Percentiles rank a stretch among this genome's conserved stretches.
Conservation (phyloP, 2,797 vertebrate genomes). For the Darevskia nairensis region DNA sequence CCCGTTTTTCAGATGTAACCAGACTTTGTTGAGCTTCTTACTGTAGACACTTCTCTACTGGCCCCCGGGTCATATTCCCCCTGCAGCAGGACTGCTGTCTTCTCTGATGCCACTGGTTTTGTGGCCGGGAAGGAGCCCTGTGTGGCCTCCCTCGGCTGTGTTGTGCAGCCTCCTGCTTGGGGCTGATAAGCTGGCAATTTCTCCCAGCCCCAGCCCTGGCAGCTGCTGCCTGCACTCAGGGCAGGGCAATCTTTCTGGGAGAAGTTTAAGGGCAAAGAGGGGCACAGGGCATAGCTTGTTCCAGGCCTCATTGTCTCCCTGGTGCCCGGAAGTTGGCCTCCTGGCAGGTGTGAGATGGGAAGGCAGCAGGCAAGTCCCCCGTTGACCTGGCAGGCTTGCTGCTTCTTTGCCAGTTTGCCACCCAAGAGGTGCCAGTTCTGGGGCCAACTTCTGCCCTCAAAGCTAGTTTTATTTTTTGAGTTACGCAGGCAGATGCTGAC, state of each 20-base stretch:
- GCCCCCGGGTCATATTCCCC: background rate
- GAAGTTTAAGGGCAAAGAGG: background rate
- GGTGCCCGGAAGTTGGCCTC: background rate
- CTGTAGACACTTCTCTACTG: background rate
- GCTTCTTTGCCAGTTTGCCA: background rate
- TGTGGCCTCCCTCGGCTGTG: background rate
- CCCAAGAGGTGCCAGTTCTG: too few species aligned
- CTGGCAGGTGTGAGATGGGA: too few species aligned
- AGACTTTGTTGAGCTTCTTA: background rate
- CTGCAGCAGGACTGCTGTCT: background rate
- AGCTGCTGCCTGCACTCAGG: background rate
- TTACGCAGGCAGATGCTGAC: too few species aligned
- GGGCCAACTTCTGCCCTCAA: background rate
- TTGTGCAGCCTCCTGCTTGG: background rate
- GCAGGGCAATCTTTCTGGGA: too few species aligned
- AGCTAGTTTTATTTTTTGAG: background rate
- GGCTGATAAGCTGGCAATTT: conserved; percentile 1
- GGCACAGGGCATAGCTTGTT: too few species aligned
- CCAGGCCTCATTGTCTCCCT: background rate
- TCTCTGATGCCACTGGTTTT: conserved; percentile 2
- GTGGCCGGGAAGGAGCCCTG: background rate
- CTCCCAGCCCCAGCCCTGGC: background rate
- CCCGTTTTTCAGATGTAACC: too few species aligned
- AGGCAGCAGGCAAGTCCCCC: background rate
- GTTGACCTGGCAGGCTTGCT: too few species aligned